A percentile compares a stretch with the other conserved stretches of the same genome.
phyloP scores from a whole-genome alignment of 2,888 invertebrate genomes.

The Melieria picta region DNA sequence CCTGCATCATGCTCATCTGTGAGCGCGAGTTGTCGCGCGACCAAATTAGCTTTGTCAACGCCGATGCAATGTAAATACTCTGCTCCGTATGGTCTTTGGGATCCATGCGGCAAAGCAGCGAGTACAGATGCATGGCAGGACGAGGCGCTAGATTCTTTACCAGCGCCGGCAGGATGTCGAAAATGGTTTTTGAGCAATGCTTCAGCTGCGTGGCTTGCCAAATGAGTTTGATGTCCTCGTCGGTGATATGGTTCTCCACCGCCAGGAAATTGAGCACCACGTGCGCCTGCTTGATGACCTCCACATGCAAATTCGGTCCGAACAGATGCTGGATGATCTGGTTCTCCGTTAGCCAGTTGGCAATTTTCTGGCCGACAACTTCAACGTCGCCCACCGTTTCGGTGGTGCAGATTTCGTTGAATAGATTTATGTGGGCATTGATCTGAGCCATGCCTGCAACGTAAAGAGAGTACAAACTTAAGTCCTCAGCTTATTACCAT shows the following conservation, averaged over 20 bases:
- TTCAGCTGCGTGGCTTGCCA: constrained; percentile 96
- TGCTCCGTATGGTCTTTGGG: constrained; percentile 94
- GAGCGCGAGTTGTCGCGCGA: constrained; percentile 72
- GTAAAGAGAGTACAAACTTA: background rate
- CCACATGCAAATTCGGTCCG: constrained; percentile 97
- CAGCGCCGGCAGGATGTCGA: constrained; percentile 88
- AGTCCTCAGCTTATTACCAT: background rate
- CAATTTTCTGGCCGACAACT: constrained; percentile 83
- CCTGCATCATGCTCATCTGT: constrained; percentile 64
- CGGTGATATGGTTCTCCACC: constrained; percentile 88
- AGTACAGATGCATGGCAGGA: constrained; percentile 88
- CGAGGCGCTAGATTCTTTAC: constrained; percentile 90
- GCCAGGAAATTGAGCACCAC: constrained; percentile 92
- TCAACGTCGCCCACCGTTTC: constrained; percentile 89
- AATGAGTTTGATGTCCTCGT: constrained; percentile 90
- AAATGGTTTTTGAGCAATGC: constrained; percentile 93
- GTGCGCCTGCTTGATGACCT: constrained; percentile 94
- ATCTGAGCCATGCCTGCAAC: constrained; percentile 81
- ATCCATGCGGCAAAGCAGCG: constrained; percentile 85
- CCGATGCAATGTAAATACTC: constrained; percentile 89
- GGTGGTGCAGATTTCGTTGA: constrained; percentile 90
- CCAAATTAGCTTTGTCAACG: constrained; percentile 92
- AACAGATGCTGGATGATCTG: constrained; percentile 94
- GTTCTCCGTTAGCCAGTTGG: constrained; percentile 88
- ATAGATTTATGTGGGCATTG: constrained; percentile 90